These are phyloP conservation scores for Lethrus apterus DNA, from an alignment of 1,140 invertebrate species.

Conservation along the genomic window DNA sequence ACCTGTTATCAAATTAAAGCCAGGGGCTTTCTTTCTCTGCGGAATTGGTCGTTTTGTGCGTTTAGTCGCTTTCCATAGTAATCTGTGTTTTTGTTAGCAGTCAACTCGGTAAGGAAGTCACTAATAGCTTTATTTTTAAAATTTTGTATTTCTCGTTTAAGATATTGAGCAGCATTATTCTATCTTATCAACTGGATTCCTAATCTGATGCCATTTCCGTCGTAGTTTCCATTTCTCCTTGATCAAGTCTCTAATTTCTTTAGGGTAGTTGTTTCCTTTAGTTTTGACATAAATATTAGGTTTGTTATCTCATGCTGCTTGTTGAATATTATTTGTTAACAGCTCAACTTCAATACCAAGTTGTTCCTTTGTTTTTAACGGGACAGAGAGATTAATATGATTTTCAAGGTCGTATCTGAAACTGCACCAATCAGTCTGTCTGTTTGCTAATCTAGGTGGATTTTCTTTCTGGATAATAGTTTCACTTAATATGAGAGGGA, in stretches of 20 bases:
- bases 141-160: conserved; percentile 16
- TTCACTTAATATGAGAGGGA: not conserved
- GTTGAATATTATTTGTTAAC: conserved; percentile 5
- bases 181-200: conserved; percentile 2
- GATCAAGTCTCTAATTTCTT: conserved; percentile 2
- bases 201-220: conserved; percentile 9
- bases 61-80: conserved; percentile 9
- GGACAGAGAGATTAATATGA: not conserved
- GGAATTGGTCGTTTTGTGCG: conserved; percentile 5
- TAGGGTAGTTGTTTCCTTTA: conserved; percentile 4
- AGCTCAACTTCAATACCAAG: conserved; percentile 7
- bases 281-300: not conserved
- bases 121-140: conserved; percentile 21
- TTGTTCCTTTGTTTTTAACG: conserved; percentile 8
- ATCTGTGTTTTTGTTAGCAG: too few species aligned
- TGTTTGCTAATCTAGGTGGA: not conserved
- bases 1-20: too few species aligned
- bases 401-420: not conserved
- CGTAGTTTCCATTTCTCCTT: conserved; percentile 11
- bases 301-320: not conserved
- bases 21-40: too few species aligned
- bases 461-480: not conserved
- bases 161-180: conserved; percentile 3
- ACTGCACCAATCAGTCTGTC: not conserved
- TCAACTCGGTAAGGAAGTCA: too few species aligned